Evolutionary conservation across 1,140 invertebrate genomes (phyloP).

Genomic region (Galendromus occidentalis): DNA sequence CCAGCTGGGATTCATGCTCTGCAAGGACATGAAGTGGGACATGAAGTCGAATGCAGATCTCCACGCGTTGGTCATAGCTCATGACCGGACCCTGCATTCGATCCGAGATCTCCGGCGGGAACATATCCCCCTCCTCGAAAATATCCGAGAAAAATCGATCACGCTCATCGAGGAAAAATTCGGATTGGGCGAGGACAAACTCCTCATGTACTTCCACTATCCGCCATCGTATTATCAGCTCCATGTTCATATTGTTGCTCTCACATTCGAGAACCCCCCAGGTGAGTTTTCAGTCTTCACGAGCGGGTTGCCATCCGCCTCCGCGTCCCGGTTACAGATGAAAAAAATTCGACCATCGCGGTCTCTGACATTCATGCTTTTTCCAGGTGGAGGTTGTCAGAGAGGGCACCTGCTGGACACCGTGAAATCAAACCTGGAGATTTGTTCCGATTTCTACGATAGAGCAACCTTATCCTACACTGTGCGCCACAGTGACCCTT

Average conservation of each 20-base stretch:
- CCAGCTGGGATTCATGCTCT: constrained; percentile 57
- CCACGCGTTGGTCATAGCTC: constrained; percentile 60
- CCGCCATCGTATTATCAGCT: constrained; percentile 92
- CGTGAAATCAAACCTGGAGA: constrained; percentile 76
- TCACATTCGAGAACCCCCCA: constrained; percentile 50
- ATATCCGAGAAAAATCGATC: constrained; percentile 47
- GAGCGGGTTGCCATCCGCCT: too few species aligned
- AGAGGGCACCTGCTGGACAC: constrained; percentile 62
- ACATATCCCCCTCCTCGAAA: constrained; percentile 62
- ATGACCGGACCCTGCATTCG: constrained; percentile 49
- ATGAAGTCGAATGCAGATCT: constrained; percentile 43
- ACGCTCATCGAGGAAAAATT: constrained; percentile 61
- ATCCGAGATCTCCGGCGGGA: constrained; percentile 52
- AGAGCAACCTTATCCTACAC: constrained; percentile 43
- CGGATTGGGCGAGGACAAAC: constrained; percentile 41
- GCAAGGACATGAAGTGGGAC: constrained; percentile 80
- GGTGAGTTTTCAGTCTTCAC: too few species aligned
- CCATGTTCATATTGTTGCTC: constrained; percentile 76
- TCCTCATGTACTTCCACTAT: constrained; percentile 74
- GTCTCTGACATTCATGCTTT: background rate
- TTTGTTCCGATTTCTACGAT: constrained; percentile 60
- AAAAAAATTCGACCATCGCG: too few species aligned
- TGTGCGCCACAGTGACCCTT: constrained; percentile 16
- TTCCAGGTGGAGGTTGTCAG: constrained; percentile 46
- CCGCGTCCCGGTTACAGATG: too few species aligned